Evolutionary conservation across 2,888 invertebrate species (phyloP).

Genomic region (Epirrhoe tristata): DNA sequence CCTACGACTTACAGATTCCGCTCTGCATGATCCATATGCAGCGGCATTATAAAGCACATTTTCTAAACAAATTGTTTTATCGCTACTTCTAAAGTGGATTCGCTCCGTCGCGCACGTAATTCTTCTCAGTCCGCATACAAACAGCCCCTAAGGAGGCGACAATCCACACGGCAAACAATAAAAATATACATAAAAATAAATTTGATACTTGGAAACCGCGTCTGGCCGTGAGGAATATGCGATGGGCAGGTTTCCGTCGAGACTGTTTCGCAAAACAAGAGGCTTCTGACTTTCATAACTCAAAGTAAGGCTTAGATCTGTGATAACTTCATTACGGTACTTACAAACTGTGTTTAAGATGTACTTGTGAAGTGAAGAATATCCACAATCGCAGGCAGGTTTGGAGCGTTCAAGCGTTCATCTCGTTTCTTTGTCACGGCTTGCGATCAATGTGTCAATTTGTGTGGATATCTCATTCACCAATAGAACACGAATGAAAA

Average conservation of each 20-base stretch:
- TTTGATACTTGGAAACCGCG: conserved; percentile 73
- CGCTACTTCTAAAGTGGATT: conserved; percentile 74
- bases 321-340: neutral
- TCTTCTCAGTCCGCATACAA: conserved; percentile 81
- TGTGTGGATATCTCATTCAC: conserved; percentile 61
- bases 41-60: conserved; percentile 69
- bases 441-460: conserved; percentile 46
- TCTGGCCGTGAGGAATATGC: conserved; percentile 70
- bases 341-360: conserved; percentile 1
- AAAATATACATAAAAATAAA: conserved; percentile 83
- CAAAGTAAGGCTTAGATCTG: conserved; percentile 11
- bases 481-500: conserved; percentile 67
- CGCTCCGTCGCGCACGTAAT: conserved; percentile 74
- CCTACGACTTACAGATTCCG: conserved; percentile 64
- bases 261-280: conserved; percentile 48
- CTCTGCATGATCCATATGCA: conserved; percentile 60
- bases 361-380: neutral
- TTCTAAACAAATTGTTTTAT: conserved; percentile 82
- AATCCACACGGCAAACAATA: conserved; percentile 82
- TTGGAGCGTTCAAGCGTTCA: conserved; percentile 22
- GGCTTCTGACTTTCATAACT: conserved; percentile 27
- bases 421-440: conserved; percentile 37
- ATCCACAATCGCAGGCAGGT: conserved; percentile 13
- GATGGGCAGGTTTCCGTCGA: conserved; percentile 53
- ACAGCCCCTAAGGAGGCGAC: conserved; percentile 81